Evolutionary conservation across 2,113 vertebrate genomes (phyloP).

Genomic region (Nycticebus coucang): DNA sequence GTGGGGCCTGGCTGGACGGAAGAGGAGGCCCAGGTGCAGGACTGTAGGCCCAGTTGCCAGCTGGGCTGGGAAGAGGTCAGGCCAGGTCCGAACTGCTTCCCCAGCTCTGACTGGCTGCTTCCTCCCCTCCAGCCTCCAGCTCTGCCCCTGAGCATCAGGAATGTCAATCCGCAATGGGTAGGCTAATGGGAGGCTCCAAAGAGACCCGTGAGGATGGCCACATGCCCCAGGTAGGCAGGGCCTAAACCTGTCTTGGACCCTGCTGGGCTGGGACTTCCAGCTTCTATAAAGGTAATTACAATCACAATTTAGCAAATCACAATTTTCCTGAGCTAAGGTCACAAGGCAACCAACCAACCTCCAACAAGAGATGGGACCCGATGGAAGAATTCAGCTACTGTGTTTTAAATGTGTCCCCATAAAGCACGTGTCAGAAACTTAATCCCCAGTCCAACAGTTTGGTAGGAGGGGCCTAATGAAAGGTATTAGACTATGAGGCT

Average conservation of each 20-base stretch:
- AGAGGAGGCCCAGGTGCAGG: background rate
- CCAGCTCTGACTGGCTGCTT: background rate
- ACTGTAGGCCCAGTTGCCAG: background rate
- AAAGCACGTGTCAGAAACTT: background rate
- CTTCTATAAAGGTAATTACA: background rate
- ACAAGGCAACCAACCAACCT: background rate
- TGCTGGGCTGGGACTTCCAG: background rate
- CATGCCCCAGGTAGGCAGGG: background rate
- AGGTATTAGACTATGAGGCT: background rate
- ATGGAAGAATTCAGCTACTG: background rate
- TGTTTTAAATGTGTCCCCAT: background rate
- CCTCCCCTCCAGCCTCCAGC: background rate
- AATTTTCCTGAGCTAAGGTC: background rate
- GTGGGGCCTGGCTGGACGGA: background rate
- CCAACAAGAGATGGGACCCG: background rate
- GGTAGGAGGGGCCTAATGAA: background rate
- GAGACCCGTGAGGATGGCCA: background rate
- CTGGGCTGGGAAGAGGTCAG: background rate
- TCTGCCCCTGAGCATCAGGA: background rate
- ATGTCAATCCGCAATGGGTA: fast-evolving
- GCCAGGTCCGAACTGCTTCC: fast-evolving
- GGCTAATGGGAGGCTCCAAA: background rate
- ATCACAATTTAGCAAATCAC: background rate
- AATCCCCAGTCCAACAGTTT: background rate
- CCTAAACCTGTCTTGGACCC: background rate